Percentiles rank a stretch among this genome's conserved stretches.
Evolutionary conservation across 2,797 vertebrate species (phyloP).

Genomic region (Lepus oiostolus): DNA sequence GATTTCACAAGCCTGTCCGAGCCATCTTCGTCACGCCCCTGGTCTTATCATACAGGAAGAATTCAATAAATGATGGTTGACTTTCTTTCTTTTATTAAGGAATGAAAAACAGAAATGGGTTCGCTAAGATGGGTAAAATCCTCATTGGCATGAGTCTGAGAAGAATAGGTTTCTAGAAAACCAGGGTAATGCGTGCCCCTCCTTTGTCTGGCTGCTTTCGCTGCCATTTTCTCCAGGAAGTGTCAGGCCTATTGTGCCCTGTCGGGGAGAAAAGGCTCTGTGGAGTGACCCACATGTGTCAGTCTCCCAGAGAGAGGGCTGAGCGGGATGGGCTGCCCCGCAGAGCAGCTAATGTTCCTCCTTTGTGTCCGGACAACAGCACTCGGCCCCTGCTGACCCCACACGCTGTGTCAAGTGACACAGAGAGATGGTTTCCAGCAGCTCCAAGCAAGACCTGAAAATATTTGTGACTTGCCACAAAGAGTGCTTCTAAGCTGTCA

Average conservation of each 20-base stretch:
- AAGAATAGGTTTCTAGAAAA: slow-evolving; percentile 49
- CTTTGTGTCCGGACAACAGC: slow-evolving; percentile 30
- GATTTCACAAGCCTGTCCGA: background rate
- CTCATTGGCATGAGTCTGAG: background rate
- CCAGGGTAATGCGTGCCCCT: background rate
- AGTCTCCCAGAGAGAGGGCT: background rate
- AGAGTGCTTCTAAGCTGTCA: slow-evolving; percentile 34
- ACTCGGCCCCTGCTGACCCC: slow-evolving; percentile 23
- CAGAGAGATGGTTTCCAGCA: slow-evolving; percentile 12
- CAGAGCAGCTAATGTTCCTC: background rate
- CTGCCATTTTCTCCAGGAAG: slow-evolving; percentile 21
- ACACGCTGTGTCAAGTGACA: background rate
- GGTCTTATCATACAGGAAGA: background rate
- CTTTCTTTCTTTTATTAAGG: slow-evolving; percentile 3
- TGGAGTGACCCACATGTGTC: slow-evolving; percentile 53
- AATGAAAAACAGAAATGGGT: slow-evolving; percentile 19
- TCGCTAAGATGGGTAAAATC: slow-evolving; percentile 19
- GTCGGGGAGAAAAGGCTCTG: slow-evolving; percentile 13
- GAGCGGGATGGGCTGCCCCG: background rate
- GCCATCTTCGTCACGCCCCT: background rate
- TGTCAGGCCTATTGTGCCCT: background rate
- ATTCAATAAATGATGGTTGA: background rate
- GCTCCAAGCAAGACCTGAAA: slow-evolving; percentile 25
- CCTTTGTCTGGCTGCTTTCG: slow-evolving; percentile 21
- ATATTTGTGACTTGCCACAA: slow-evolving; percentile 35